phyloP scores from a whole-genome alignment of 2,888 invertebrate species.

The Epinotia demarniana region DNA sequence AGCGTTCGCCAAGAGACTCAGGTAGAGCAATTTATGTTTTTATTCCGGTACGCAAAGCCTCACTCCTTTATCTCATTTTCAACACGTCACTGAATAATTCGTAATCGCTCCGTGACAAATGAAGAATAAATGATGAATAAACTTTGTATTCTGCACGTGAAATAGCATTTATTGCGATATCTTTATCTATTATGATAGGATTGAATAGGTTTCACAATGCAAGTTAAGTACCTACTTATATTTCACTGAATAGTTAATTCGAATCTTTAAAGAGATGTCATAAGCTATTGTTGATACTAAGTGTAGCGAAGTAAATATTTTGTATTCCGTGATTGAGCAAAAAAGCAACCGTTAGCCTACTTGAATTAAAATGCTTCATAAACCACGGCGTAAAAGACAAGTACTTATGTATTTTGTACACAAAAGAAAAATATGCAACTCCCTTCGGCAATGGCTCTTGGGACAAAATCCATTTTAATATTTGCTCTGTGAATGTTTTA shows the following conservation, averaged over 20 bases:
- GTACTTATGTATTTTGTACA: too few species aligned
- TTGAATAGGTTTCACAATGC: slow-evolving; percentile 40
- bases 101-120: slow-evolving; percentile 43
- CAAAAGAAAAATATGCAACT: too few species aligned
- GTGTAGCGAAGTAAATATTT: slow-evolving; percentile 23
- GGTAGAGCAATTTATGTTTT: slow-evolving; percentile 44
- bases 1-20: slow-evolving; percentile 25
- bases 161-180: slow-evolving; percentile 44
- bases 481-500: too few species aligned
- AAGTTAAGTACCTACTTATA: slow-evolving; percentile 15
- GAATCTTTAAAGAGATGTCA: slow-evolving; percentile 20
- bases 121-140: slow-evolving; percentile 41
- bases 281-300: slow-evolving; percentile 25
- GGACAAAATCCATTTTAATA: too few species aligned
- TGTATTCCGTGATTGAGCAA: not conserved
- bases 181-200: slow-evolving; percentile 37
- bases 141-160: slow-evolving; percentile 35
- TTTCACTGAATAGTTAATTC: slow-evolving; percentile 32
- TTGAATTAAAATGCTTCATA: not conserved
- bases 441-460: too few species aligned
- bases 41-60: slow-evolving; percentile 25
- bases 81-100: slow-evolving; percentile 43
- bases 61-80: slow-evolving; percentile 44
- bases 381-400: too few species aligned
- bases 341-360: not conserved